phyloP scores from a whole-genome alignment of 1,140 invertebrate genomes.

The Protaetia brevitarsis region DNA sequence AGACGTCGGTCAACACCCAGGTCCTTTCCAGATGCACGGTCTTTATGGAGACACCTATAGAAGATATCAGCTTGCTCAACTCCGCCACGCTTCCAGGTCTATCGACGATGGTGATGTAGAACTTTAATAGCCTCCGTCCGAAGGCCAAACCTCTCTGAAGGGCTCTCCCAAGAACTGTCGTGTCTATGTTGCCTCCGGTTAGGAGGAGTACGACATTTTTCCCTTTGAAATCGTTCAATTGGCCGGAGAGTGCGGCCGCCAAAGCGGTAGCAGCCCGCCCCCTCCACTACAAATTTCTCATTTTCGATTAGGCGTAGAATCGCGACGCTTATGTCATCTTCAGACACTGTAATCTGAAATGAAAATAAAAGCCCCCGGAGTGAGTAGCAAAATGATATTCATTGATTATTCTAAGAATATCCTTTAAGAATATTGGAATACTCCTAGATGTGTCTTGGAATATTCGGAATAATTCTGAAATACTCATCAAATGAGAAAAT shows the following conservation, averaged over 20 bases:
- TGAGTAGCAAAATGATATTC: no score
- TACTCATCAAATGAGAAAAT: no score
- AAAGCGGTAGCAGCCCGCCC: conserved; percentile 66
- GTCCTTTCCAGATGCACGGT: conserved; percentile 66
- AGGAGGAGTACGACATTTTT: conserved; percentile 68
- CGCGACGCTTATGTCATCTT: conserved; percentile 47
- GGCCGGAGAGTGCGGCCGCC: conserved; percentile 64
- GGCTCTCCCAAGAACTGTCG: conserved; percentile 61
- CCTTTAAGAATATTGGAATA: no score
- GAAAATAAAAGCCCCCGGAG: no score
- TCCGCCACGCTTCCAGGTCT: conserved; percentile 61
- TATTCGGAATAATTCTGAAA: no score
- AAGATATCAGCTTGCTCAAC: conserved; percentile 54
- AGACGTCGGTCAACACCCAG: conserved; percentile 63
- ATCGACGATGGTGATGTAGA: conserved; percentile 64
- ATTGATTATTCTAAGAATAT: no score
- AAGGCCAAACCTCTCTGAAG: conserved; percentile 69
- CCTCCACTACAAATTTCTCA: conserved; percentile 71
- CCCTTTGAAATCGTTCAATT: conserved; percentile 63
- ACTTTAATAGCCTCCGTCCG: conserved; percentile 65
- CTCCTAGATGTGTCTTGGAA: no score
- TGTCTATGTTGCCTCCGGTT: conserved; percentile 74
- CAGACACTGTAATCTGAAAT: no score
- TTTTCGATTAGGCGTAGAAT: conserved; percentile 62
- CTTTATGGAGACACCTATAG: conserved; percentile 60